Evolutionary conservation across 1,140 invertebrate genomes (phyloP), one percentile per base, ranked within the genome.

Genomic region (Trichonephila clavipes): DNA sequence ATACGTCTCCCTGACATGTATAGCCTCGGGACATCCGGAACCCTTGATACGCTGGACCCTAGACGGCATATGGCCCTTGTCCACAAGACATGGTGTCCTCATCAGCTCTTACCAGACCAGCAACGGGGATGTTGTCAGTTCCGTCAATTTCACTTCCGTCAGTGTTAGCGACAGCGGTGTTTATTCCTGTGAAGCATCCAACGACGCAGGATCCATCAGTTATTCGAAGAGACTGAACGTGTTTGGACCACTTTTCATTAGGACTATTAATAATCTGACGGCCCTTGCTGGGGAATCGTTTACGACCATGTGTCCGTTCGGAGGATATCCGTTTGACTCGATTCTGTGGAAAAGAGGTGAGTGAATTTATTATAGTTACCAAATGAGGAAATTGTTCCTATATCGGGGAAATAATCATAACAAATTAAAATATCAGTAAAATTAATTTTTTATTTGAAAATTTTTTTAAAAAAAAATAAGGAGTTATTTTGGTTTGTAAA

Each of bases 21-120:
- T 97, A 14, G 98, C 98, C 2, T 97, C 97, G 21, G 98, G 98
- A 87, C 99, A 99, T 96, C 99, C 99, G 14, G 98, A 98, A n/a
- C 99, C 99, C 83, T 98, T 98, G 96, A 98, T 99, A 93, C 97
- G 97, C 8, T 99, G 99, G 99, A 97, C 98, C 96, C 96, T 99
- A 19, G 98, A 99, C 96, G 98, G 90, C 61, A 90, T 93, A 34
- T 94, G 94, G 94, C 66, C 94, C 19, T 64, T 94, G 62, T 82
- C 92, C 59, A 94, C 88, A 6, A 44, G 93, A 51, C 94, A 94
- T 18, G 92, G 94, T 16, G 88, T 94, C 5, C 92, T 90, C n/a
- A 64, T 94, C n/a, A 93, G 92, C 51, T 91, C 85, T 34, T 94
- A 94, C 77, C 91, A 90, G 24, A 94, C 89, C 12, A 85, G 40